Percentiles rank a stretch among this genome's conserved stretches.
Evolutionary conservation across 2,113 vertebrate genomes (phyloP).

Genomic region (Pelusios castaneus): DNA sequence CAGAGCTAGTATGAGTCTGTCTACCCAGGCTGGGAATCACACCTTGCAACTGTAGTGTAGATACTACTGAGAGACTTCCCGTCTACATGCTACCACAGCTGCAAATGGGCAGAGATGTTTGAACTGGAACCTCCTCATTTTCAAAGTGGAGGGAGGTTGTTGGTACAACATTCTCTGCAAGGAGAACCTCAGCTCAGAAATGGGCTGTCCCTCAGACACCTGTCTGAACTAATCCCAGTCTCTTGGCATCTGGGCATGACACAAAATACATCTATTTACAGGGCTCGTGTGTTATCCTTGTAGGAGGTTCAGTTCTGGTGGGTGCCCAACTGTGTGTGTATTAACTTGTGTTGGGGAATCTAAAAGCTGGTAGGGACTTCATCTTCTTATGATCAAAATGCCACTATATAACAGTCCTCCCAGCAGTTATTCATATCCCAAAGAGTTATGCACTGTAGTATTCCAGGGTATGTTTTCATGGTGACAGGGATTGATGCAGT

Average conservation of each 20-base stretch:
- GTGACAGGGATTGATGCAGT: too few relatives aligned
- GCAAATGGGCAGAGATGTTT: not conserved
- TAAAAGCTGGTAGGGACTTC: not conserved
- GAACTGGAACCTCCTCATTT: not conserved
- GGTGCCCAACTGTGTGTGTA: not conserved
- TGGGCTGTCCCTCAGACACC: not conserved
- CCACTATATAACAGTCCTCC: not conserved
- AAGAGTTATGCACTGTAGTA: not conserved
- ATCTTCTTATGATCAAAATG: not conserved
- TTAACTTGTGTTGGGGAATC: not conserved
- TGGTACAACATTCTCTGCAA: not conserved
- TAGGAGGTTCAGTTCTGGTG: not conserved
- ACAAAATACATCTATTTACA: not conserved
- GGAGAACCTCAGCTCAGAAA: not conserved
- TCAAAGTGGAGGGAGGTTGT: not conserved
- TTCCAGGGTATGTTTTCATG: too few relatives aligned
- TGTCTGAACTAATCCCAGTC: not conserved
- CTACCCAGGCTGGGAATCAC: not conserved
- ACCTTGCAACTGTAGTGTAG: not conserved
- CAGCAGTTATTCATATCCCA: not conserved
- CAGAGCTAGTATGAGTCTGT: not conserved
- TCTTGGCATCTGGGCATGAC: not conserved
- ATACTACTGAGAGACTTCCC: not conserved
- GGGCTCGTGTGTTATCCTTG: not conserved
- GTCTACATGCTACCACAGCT: not conserved